These are phyloP conservation scores for Chroicocephalus ridibundus DNA, from an alignment of 2,113 vertebrate genomes.

Conservation along the genomic window DNA sequence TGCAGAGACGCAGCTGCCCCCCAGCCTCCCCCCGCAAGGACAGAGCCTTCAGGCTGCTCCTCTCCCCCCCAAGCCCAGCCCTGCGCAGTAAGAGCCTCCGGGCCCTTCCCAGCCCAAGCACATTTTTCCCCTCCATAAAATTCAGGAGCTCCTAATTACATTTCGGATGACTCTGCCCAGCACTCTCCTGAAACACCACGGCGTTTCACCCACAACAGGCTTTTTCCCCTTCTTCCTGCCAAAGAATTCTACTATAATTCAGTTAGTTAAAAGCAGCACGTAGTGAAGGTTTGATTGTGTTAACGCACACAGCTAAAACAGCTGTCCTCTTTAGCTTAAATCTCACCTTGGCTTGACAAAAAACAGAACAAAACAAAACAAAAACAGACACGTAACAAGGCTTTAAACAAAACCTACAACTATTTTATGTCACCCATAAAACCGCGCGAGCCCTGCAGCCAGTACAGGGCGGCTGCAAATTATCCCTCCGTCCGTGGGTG, in stretches of 20 bases:
- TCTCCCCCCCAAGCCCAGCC: background rate
- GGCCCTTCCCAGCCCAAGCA: background rate
- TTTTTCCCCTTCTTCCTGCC: background rate
- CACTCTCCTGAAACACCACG: background rate
- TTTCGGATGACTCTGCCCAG: background rate
- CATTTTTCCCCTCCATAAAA: background rate
- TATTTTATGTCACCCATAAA: accelerated
- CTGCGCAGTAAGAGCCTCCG: background rate
- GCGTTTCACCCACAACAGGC: accelerated
- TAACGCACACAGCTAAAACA: background rate
- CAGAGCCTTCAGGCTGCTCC: background rate
- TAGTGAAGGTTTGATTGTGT: background rate
- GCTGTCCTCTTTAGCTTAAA: background rate
- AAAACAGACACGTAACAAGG: background rate
- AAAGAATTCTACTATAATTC: background rate
- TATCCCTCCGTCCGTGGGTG: accelerated
- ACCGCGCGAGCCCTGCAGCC: accelerated
- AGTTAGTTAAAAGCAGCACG: too few species aligned
- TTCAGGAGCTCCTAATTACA: background rate
- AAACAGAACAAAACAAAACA: background rate
- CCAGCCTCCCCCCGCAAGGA: background rate
- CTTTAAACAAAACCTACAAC: background rate
- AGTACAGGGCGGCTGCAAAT: background rate
- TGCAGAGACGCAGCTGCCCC: background rate
- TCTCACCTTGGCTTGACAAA: accelerated